Evolutionary conservation across 2,113 vertebrate species (phyloP).

Genomic region (Mus pahari): DNA sequence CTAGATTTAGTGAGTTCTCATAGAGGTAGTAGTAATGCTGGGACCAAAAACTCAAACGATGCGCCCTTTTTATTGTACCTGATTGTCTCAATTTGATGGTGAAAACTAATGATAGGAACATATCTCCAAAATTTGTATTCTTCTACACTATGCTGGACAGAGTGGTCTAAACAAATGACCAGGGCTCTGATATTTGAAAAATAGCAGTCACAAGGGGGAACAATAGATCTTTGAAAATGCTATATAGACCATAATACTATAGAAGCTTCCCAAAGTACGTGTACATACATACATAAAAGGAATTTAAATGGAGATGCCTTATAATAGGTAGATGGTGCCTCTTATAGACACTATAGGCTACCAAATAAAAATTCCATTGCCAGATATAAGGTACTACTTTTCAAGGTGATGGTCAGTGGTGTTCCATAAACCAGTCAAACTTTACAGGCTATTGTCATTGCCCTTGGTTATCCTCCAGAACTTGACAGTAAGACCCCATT

Average conservation of each 20-base stretch:
- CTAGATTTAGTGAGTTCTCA: not conserved
- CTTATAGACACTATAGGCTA: not conserved
- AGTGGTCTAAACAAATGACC: not conserved
- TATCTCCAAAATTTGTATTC: not conserved
- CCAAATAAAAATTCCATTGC: not conserved
- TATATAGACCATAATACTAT: not conserved
- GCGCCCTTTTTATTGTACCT: not conserved
- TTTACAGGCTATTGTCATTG: not conserved
- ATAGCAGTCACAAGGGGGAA: not conserved
- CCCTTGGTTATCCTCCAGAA: not conserved
- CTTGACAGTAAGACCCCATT: not conserved
- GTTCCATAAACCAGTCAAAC: not conserved
- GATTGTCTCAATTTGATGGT: not conserved
- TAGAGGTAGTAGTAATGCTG: not conserved
- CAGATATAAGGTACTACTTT: not conserved
- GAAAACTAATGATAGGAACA: not conserved
- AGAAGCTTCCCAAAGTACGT: not conserved
- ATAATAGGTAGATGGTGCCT: not conserved
- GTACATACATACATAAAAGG: not conserved
- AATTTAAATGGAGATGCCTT: not conserved
- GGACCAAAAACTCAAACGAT: not conserved
- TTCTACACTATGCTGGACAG: not conserved
- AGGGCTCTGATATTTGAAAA: not conserved
- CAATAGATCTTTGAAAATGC: not conserved
- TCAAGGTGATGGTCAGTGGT: not conserved